Conservation (phyloP, 2,888 invertebrate species). For the Hyposoter didymator region DNA sequence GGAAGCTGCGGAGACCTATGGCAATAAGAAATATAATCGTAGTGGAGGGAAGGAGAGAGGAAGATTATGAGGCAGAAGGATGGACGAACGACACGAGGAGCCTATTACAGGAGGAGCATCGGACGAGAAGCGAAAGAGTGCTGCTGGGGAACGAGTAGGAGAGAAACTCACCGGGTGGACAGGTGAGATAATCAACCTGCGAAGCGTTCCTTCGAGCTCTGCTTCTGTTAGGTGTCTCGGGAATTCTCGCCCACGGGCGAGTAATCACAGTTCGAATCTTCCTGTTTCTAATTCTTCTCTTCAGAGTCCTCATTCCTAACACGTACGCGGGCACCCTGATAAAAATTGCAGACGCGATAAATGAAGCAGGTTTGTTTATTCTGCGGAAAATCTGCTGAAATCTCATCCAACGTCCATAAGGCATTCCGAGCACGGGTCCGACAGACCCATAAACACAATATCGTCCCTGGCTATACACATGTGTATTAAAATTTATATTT, state of each 20-base stretch:
- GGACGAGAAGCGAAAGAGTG: constrained; percentile 79
- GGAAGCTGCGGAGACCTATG: constrained; percentile 66
- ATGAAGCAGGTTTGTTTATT: not conserved
- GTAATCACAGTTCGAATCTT: constrained; percentile 78
- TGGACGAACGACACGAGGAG: constrained; percentile 77
- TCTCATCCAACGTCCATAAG: not conserved
- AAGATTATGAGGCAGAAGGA: constrained; percentile 47
- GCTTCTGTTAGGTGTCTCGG: constrained; percentile 67
- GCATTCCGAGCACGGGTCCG: not conserved
- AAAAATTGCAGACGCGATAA: not conserved
- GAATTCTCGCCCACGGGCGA: constrained; percentile 67
- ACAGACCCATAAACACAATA: constrained; percentile 9
- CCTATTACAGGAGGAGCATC: constrained; percentile 78
- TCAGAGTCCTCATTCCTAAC: constrained; percentile 38
- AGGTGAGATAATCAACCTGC: constrained; percentile 83
- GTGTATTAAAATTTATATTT: constrained; percentile 1
- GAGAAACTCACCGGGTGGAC: constrained; percentile 77
- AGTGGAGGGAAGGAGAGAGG: constrained; percentile 24
- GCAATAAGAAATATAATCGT: constrained; percentile 78
- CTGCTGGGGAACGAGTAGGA: constrained; percentile 73
- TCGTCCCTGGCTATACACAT: not conserved
- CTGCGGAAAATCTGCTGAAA: not conserved
- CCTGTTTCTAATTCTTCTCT: constrained; percentile 78
- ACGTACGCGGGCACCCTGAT: not conserved
- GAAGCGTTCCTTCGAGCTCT: constrained; percentile 76